A percentile compares a stretch with the other conserved stretches of the same genome.
phyloP scores from a whole-genome alignment of 2,888 invertebrate genomes.

The Nomada lathburiana region DNA sequence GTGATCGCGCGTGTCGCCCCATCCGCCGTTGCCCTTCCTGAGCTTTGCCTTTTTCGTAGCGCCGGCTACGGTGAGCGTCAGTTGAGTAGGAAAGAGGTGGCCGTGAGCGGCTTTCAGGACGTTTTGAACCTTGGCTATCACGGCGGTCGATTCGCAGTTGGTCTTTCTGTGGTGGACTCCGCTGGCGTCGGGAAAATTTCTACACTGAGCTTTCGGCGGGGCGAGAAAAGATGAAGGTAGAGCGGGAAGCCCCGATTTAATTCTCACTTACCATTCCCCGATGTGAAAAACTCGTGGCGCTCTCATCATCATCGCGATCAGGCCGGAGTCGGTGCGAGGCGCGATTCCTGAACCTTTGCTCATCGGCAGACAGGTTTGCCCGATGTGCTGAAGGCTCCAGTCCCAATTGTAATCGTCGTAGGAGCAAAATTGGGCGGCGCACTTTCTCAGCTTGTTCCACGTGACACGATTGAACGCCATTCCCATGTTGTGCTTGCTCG shows the following conservation, averaged over 20 bases:
- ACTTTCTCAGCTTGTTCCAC: slow-evolving; percentile 93
- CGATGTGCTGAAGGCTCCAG: slow-evolving; percentile 97
- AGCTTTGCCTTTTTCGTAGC: slow-evolving; percentile 90
- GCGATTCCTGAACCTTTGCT: slow-evolving; percentile 86
- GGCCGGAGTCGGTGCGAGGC: slow-evolving; percentile 82
- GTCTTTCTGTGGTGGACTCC: slow-evolving; percentile 98
- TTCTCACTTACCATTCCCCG: slow-evolving; percentile 94
- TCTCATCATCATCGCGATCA: slow-evolving; percentile 95
- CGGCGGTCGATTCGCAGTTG: slow-evolving; percentile 94
- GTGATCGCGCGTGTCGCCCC: slow-evolving; percentile 95
- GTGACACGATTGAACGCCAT: slow-evolving; percentile 96
- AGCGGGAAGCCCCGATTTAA: not conserved
- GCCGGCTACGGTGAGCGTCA: slow-evolving; percentile 88
- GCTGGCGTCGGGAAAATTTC: slow-evolving; percentile 85
- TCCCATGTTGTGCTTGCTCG: slow-evolving; percentile 99
- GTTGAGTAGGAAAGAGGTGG: slow-evolving; percentile 90
- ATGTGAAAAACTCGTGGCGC: slow-evolving; percentile 99
- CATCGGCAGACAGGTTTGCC: slow-evolving; percentile 91
- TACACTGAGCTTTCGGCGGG: not conserved
- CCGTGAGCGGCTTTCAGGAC: slow-evolving; percentile 89
- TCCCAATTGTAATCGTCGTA: slow-evolving; percentile 99
- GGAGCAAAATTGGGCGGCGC: slow-evolving; percentile 94
- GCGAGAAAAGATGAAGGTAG: not conserved
- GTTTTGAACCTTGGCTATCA: slow-evolving; percentile 93
- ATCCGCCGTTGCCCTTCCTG: slow-evolving; percentile 97